phyloP scores from a whole-genome alignment of 1,140 invertebrate species.

The Yoshiicerus persimilis region DNA sequence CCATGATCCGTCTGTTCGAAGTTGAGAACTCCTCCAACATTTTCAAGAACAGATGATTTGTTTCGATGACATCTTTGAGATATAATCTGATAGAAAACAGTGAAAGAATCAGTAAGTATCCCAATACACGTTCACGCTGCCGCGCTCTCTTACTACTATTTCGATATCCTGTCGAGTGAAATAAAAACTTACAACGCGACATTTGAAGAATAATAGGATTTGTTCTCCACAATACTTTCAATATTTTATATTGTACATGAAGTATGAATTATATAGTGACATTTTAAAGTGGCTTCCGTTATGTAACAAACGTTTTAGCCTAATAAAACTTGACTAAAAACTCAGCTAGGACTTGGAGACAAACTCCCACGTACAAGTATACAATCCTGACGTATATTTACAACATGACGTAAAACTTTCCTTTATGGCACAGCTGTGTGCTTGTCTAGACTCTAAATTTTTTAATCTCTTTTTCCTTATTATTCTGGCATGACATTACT shows the following conservation, averaged over 20 bases:
- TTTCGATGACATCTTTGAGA: conserved; percentile 83
- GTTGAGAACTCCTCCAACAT: conserved; percentile 81
- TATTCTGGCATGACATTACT: background rate
- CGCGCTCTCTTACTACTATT: no score
- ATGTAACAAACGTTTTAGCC: background rate
- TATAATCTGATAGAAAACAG: conserved; percentile 64
- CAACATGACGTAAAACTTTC: background rate
- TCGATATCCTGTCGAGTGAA: background rate
- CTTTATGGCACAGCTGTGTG: conserved; percentile 8
- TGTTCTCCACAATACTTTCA: no score
- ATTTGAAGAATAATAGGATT: background rate
- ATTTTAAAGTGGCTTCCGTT: background rate
- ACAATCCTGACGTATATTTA: background rate
- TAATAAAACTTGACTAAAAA: conserved; percentile 9
- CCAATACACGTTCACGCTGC: background rate
- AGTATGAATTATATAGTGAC: background rate
- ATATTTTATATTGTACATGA: no score
- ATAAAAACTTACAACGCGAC: background rate
- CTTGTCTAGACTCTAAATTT: conserved; percentile 11
- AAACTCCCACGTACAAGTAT: background rate
- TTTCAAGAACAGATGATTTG: conserved; percentile 87
- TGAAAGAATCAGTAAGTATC: conserved; percentile 33
- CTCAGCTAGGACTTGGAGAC: background rate
- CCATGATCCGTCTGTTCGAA: conserved; percentile 65
- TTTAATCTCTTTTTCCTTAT: conserved; percentile 5